Evolutionary conservation across 2,113 vertebrate genomes (phyloP).

Genomic region (Corythornis vintsioides): DNA sequence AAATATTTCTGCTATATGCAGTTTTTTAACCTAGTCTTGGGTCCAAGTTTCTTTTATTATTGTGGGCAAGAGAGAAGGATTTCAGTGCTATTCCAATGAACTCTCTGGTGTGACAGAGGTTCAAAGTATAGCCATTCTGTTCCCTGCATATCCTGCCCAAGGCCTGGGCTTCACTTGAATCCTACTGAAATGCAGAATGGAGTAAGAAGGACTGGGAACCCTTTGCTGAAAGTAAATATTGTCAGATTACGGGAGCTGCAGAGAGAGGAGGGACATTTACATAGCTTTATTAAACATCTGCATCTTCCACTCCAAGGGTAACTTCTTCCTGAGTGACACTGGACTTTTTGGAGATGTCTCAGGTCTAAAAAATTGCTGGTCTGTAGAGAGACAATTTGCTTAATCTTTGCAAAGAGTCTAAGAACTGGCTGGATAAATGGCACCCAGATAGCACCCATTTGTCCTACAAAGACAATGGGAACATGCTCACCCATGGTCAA

Average conservation of each 20-base stretch:
- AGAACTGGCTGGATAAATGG: not conserved
- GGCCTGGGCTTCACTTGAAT: not conserved
- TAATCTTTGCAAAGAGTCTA: not conserved
- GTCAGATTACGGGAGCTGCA: not conserved
- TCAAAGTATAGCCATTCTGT: not conserved
- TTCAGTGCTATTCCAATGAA: constrained; percentile 10
- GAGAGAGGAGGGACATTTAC: not conserved
- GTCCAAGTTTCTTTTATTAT: constrained; percentile 7
- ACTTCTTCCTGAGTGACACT: not conserved
- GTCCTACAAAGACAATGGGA: fast-evolving
- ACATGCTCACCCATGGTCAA: fast-evolving
- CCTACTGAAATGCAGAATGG: not conserved
- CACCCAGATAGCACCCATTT: not conserved
- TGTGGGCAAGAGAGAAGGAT: not conserved
- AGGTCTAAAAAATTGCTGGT: not conserved
- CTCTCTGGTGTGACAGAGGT: not conserved
- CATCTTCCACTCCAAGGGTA: not conserved
- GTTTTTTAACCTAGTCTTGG: not conserved
- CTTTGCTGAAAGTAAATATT: not conserved
- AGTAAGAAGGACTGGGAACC: not conserved
- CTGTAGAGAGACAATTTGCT: not conserved
- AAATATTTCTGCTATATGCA: not conserved
- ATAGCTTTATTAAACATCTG: not conserved
- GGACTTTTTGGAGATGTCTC: not conserved
- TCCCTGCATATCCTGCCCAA: not conserved